phyloP scores from a whole-genome alignment of 2,888 invertebrate genomes.

The Orthonychiurus folsomi region DNA sequence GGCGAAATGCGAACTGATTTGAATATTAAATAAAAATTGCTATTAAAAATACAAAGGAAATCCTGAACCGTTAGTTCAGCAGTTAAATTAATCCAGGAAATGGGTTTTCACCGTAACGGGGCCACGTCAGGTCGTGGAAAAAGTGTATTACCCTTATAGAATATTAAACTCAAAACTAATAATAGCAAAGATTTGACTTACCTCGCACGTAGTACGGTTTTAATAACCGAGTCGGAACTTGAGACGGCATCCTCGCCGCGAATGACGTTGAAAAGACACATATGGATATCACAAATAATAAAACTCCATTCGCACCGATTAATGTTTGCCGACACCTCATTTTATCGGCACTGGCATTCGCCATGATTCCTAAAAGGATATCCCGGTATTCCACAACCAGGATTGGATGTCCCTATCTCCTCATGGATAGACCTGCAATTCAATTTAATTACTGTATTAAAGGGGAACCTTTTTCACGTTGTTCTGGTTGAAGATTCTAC shows the following conservation, averaged over 20 bases:
- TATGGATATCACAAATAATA: neutral
- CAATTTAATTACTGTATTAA: neutral
- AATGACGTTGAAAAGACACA: neutral
- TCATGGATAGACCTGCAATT: neutral
- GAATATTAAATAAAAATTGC: too few relatives aligned
- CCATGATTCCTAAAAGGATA: neutral
- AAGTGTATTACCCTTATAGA: too few relatives aligned
- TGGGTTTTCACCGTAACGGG: too few relatives aligned
- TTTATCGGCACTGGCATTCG: neutral
- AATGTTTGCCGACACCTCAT: neutral
- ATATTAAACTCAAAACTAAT: too few relatives aligned
- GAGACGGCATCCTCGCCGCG: constrained; percentile 2
- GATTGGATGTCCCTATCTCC: neutral
- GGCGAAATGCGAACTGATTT: too few relatives aligned
- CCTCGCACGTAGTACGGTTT: constrained; percentile 13
- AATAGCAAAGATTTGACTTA: too few relatives aligned
- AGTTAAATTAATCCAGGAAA: too few relatives aligned
- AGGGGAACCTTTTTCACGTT: neutral
- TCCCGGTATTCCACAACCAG: neutral
- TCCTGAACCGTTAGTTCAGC: too few relatives aligned
- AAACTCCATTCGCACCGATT: neutral
- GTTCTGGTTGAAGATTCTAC: neutral
- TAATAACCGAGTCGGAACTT: constrained; percentile 7
- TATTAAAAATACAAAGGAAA: too few relatives aligned
- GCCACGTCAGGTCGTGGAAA: too few relatives aligned